A percentile compares a stretch with the other conserved stretches of the same genome.
These are phyloP conservation scores for Capitella teleta DNA, from an alignment of 1,140 invertebrate genomes.

Conservation along the genomic window DNA sequence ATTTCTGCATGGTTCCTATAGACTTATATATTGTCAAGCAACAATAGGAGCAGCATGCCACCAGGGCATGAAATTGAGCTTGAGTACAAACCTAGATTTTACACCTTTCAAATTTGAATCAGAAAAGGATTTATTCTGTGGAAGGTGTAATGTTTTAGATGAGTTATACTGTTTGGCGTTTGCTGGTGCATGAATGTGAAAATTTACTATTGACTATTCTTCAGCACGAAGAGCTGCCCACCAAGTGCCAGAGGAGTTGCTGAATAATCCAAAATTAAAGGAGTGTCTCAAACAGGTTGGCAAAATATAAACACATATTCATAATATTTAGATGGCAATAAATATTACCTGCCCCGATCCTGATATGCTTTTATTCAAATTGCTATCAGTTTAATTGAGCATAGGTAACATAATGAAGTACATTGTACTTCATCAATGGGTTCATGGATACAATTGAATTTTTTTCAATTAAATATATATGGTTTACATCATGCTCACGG, in stretches of 20 bases:
- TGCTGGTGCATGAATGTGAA: too few relatives aligned
- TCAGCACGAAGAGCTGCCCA: slow-evolving; percentile 8
- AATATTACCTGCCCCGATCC: not conserved
- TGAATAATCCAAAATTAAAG: slow-evolving; percentile 66
- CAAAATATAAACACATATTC: not conserved
- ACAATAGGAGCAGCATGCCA: too few relatives aligned
- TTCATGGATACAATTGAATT: not conserved
- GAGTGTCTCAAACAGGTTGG: slow-evolving; percentile 45
- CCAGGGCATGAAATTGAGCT: too few relatives aligned
- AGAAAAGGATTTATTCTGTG: too few relatives aligned
- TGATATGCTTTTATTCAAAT: not conserved
- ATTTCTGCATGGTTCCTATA: too few relatives aligned
- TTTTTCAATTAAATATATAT: not conserved
- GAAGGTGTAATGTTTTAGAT: too few relatives aligned
- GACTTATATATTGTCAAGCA: too few relatives aligned
- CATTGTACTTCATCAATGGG: too few relatives aligned
- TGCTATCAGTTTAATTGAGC: not conserved
- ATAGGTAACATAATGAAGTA: not conserved
- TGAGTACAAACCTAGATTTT: too few relatives aligned
- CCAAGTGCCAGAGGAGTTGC: slow-evolving; percentile 64
- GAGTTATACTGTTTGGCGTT: too few relatives aligned
- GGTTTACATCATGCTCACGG: not conserved
- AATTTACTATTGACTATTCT: not conserved
- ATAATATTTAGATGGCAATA: not conserved
- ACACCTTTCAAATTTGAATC: too few relatives aligned